Conservation (phyloP, 2,113 vertebrate species). For the Bombycilla garrulus region DNA sequence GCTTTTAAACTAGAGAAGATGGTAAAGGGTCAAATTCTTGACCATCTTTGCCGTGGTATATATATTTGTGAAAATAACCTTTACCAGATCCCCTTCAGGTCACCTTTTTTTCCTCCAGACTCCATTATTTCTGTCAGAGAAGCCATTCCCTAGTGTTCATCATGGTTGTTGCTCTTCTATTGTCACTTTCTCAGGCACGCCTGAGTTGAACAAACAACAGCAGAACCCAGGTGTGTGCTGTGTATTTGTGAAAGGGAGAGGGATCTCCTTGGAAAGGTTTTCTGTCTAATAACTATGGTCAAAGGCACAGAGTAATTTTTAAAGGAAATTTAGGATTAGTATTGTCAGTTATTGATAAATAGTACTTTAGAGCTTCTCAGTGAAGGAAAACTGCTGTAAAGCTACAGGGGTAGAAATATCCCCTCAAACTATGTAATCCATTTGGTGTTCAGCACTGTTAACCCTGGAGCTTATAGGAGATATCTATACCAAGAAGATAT, state of each 20-base stretch:
- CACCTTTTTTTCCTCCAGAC: neutral
- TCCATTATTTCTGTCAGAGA: neutral
- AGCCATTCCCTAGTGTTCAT: neutral
- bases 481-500: neutral
- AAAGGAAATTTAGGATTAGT: neutral
- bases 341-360: slow-evolving; percentile 17
- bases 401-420: neutral
- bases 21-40: neutral
- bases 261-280: neutral
- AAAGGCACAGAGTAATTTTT: neutral
- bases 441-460: neutral
- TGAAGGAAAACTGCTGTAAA: neutral
- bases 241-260: neutral
- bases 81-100: neutral
- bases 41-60: neutral
- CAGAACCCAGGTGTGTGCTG: neutral
- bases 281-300: neutral
- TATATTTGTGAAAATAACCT: neutral
- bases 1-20: neutral
- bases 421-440: neutral
- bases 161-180: neutral
- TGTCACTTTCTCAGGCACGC: neutral
- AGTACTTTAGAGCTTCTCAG: neutral
- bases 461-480: neutral
- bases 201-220: neutral